A percentile compares a stretch with the other conserved stretches of the same genome.
Evolutionary conservation across 2,113 vertebrate genomes (phyloP).

Genomic region (Aviceda subcristata): DNA sequence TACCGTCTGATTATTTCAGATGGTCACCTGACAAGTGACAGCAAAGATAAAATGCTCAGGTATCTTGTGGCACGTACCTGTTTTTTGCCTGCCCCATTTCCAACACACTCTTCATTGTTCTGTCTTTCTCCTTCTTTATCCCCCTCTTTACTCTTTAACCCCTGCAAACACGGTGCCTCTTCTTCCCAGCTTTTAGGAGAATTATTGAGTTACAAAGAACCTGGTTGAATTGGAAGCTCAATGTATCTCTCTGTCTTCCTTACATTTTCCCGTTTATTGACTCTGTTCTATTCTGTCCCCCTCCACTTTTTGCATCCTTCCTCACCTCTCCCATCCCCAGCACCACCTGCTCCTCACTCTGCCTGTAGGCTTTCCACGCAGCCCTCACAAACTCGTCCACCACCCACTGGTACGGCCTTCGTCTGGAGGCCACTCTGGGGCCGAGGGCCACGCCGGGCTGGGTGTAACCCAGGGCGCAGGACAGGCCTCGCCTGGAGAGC

Average conservation of each 20-base stretch:
- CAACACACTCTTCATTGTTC: background rate
- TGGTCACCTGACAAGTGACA: background rate
- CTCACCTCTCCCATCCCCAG: background rate
- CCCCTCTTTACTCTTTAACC: background rate
- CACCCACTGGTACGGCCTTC: fast-evolving
- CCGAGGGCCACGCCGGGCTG: background rate
- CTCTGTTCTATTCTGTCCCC: background rate
- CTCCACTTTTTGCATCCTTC: background rate
- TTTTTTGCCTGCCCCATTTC: background rate
- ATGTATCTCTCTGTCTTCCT: background rate
- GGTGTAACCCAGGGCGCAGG: fast-evolving
- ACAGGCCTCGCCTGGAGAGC: background rate
- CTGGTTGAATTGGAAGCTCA: background rate
- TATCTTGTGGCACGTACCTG: background rate
- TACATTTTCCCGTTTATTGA: background rate
- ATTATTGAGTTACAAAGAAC: background rate
- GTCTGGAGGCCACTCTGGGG: background rate
- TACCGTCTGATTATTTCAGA: background rate
- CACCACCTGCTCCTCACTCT: background rate
- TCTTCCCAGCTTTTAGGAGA: background rate
- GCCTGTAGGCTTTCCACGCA: background rate
- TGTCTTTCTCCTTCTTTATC: background rate
- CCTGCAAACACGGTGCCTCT: background rate
- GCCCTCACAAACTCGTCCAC: background rate
- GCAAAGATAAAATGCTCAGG: background rate